These are phyloP conservation scores for Tipula helvola DNA, from an alignment of 2,888 invertebrate genomes.

Conservation along the genomic window DNA sequence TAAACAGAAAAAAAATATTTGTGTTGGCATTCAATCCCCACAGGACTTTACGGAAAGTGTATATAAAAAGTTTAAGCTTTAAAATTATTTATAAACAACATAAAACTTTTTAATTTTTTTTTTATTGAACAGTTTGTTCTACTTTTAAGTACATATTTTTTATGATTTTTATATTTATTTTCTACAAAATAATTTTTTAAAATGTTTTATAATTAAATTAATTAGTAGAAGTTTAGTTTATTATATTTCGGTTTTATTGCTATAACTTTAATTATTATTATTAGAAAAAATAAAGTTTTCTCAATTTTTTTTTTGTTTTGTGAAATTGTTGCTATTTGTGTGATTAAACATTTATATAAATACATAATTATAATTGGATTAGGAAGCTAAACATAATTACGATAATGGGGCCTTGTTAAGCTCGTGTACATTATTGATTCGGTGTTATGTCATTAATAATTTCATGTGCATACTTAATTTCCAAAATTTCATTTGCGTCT, in stretches of 20 bases:
- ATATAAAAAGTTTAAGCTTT: neutral
- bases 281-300: neutral
- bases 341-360: neutral
- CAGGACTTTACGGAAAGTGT: neutral
- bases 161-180: neutral
- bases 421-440: neutral
- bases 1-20: neutral
- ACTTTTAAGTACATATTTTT: neutral
- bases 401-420: neutral
- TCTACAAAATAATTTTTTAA: neutral
- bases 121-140: neutral
- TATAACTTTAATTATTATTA: neutral
- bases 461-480: neutral
- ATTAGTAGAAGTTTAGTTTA: neutral
- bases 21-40: neutral
- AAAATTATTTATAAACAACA: neutral
- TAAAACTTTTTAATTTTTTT: neutral
- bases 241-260: neutral
- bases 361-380: neutral
- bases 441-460: neutral
- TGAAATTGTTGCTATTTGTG: neutral
- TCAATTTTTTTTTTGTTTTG: too few relatives aligned
- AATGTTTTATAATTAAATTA: slow-evolving; percentile 4
- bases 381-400: neutral
- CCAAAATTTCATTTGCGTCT: neutral